A percentile compares a stretch with the other conserved stretches of the same genome.
These are phyloP conservation scores for Aphidius gifuensis DNA, from an alignment of 1,140 invertebrate genomes.

Conservation along the genomic window DNA sequence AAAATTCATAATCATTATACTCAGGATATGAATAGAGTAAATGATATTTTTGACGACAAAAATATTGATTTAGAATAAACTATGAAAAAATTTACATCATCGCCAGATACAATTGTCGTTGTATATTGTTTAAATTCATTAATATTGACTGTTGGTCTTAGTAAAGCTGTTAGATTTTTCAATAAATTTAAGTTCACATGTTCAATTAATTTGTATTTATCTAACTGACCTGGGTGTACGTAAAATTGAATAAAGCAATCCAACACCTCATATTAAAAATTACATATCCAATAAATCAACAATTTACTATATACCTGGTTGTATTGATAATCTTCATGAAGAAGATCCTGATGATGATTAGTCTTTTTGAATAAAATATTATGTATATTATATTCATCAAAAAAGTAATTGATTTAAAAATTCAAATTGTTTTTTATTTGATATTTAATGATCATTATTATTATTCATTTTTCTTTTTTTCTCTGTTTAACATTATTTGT, in stretches of 20 bases:
- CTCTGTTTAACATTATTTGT: too few species aligned
- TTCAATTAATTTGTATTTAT: conserved; percentile 48
- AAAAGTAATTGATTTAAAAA: too few species aligned
- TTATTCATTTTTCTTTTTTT: too few species aligned
- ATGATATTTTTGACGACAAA: conserved; percentile 25
- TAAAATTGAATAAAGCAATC: conserved; percentile 46
- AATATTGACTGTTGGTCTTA: conserved; percentile 36
- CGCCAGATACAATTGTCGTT: conserved; percentile 34
- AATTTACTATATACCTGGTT: conserved; percentile 57
- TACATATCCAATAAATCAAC: conserved; percentile 39
- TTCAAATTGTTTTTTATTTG: too few species aligned
- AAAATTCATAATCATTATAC: conserved; percentile 44
- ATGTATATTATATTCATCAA: too few species aligned
- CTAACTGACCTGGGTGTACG: conserved; percentile 44
- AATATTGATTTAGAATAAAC: conserved; percentile 33
- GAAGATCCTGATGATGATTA: conserved; percentile 60
- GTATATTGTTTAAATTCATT: conserved; percentile 48
- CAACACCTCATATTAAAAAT: conserved; percentile 39
- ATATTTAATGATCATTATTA: too few species aligned
- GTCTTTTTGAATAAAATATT: conserved; percentile 34
- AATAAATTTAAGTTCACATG: conserved; percentile 38
- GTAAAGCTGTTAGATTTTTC: conserved; percentile 39
- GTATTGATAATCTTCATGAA: conserved; percentile 57
- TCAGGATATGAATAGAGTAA: conserved; percentile 27
- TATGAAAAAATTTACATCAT: conserved; percentile 22